Percentiles rank a stretch among this genome's conserved stretches.
Evolutionary conservation across 1,140 invertebrate species (phyloP).

Genomic region (Scaptodrosophila lebanonensis): DNA sequence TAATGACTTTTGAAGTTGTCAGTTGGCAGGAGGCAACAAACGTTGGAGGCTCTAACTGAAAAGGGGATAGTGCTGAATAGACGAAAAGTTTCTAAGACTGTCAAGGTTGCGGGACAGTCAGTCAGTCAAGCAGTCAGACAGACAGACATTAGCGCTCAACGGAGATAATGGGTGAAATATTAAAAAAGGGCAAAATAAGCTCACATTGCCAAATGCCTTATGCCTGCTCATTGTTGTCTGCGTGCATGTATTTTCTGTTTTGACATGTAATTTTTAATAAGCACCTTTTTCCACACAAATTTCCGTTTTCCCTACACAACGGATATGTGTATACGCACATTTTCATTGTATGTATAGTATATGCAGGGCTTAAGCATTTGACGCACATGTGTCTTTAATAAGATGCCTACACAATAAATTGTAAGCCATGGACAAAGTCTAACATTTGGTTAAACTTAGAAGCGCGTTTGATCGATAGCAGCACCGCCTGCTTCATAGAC

Average conservation of each 20-base stretch:
- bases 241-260: slow-evolving; percentile 34
- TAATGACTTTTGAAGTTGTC: slow-evolving; percentile 75
- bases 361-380: slow-evolving; percentile 27
- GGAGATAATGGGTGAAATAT: slow-evolving; percentile 70
- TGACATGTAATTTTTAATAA: slow-evolving; percentile 75
- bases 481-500: slow-evolving; percentile 16
- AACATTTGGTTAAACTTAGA: not conserved
- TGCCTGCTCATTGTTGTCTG: slow-evolving; percentile 45
- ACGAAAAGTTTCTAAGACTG: slow-evolving; percentile 15
- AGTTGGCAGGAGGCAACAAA: slow-evolving; percentile 43
- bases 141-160: slow-evolving; percentile 69
- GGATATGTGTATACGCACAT: too few species aligned
- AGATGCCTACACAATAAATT: slow-evolving; percentile 47
- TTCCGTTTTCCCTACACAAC: slow-evolving; percentile 41
- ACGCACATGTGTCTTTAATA: slow-evolving; percentile 58
- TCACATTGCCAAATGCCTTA: slow-evolving; percentile 29
- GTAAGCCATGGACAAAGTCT: slow-evolving; percentile 48
- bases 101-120: slow-evolving; percentile 15
- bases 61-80: slow-evolving; percentile 25
- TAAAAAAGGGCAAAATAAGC: slow-evolving; percentile 44
- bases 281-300: slow-evolving; percentile 50
- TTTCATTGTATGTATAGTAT: too few species aligned
- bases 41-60: slow-evolving; percentile 27
- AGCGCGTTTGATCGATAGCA: slow-evolving; percentile 51
- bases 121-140: too few species aligned